A percentile compares a stretch with the other conserved stretches of the same genome.
Evolutionary conservation across 2,113 vertebrate species (phyloP).

Genomic region (Ictalurus furcatus): DNA sequence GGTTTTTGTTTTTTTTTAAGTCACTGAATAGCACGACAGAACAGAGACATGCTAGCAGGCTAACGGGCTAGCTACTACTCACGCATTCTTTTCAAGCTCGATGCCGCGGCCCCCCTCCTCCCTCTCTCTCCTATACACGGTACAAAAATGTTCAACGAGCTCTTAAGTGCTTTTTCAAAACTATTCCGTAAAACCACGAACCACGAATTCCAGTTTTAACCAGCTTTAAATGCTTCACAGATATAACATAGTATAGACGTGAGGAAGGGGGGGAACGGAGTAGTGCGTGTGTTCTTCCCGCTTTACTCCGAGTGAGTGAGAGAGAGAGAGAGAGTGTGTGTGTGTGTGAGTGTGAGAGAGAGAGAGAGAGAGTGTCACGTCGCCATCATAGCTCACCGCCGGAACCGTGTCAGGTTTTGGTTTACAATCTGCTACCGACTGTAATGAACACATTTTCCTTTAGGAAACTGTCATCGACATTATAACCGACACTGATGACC

Average conservation of each 20-base stretch:
- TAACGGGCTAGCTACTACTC: conserved; percentile 63
- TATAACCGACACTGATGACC: neutral
- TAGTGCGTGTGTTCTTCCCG: conserved; percentile 66
- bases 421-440: conserved; percentile 41
- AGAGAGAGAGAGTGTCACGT: conserved; percentile 79
- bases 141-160: conserved; percentile 56
- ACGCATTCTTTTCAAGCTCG: conserved; percentile 63
- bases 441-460: conserved; percentile 44
- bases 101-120: conserved; percentile 38
- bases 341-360: conserved; percentile 66
- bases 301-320: conserved; percentile 74
- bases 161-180: conserved; percentile 23
- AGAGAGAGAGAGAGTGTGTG: conserved; percentile 72
- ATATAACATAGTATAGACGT: neutral
- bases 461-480: conserved; percentile 19
- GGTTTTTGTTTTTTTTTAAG: neutral
- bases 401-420: conserved; percentile 71
- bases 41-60: conserved; percentile 54
- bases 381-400: conserved; percentile 84
- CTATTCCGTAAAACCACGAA: neutral
- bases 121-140: conserved; percentile 50
- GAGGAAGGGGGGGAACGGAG: conserved; percentile 10
- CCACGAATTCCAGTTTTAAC: neutral
- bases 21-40: conserved; percentile 18
- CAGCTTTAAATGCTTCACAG: conserved; percentile 9